Conservation (phyloP, 2,888 invertebrate species). For the Spatulosminthurus flaviceps region DNA sequence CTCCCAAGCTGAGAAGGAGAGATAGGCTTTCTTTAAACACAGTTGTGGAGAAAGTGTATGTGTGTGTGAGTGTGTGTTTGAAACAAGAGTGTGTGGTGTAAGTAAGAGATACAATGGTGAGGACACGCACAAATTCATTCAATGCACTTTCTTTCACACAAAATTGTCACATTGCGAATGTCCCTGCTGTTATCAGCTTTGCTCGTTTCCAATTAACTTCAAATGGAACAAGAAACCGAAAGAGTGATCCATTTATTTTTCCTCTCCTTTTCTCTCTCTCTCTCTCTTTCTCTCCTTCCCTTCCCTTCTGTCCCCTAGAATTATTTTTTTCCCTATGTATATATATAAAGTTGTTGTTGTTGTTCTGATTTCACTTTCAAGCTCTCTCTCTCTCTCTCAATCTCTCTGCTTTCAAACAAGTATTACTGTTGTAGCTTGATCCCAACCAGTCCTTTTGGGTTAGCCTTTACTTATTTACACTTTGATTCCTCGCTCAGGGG, state of each 20-base stretch:
- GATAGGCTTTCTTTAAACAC: background rate
- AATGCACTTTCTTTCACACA: conserved; percentile 18
- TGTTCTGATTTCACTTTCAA: too few species aligned
- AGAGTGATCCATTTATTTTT: conserved; percentile 28
- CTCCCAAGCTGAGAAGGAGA: background rate
- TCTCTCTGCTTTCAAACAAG: too few species aligned
- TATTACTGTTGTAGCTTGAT: too few species aligned
- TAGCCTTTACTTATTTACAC: conserved; percentile 14
- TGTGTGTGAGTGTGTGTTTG: background rate
- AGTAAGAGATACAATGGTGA: background rate
- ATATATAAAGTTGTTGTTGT: too few species aligned
- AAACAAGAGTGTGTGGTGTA: too few species aligned
- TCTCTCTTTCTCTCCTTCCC: background rate
- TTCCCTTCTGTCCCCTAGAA: background rate
- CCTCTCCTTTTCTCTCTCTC: background rate
- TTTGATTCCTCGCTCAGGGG: conserved; percentile 23
- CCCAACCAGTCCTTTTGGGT: conserved; percentile 13
- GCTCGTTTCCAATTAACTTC: conserved; percentile 24
- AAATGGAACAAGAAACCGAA: conserved; percentile 10
- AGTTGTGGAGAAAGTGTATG: background rate
- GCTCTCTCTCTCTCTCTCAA: too few species aligned
- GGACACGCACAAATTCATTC: conserved; percentile 4
- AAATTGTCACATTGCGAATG: conserved; percentile 16
- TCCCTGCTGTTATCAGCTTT: conserved; percentile 14
- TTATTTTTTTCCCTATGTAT: background rate